These are phyloP conservation scores for Melanerpes aurifrons DNA, from an alignment of 2,113 vertebrate genomes.

Conservation along the genomic window DNA sequence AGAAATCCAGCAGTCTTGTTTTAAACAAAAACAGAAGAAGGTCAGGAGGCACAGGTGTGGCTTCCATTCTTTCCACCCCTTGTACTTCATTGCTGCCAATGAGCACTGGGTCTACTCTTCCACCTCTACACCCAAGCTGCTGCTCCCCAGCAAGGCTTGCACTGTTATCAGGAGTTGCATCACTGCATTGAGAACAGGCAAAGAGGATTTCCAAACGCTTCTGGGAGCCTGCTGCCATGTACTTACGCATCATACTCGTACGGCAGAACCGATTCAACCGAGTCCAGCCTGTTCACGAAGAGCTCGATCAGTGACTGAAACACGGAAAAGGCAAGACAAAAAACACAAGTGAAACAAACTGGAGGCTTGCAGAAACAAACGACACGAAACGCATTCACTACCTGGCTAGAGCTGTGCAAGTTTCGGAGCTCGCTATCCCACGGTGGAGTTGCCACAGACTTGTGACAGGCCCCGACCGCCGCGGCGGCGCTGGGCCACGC, in stretches of 20 bases:
- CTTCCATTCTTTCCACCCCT: not conserved
- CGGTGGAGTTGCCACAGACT: not conserved
- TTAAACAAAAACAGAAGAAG: accelerated
- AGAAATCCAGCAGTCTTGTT: not conserved
- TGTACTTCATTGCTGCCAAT: not conserved
- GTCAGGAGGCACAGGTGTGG: not conserved
- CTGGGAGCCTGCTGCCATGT: not conserved
- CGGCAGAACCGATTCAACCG: conserved; percentile 86
- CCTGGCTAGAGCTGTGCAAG: not conserved
- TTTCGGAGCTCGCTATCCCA: not conserved
- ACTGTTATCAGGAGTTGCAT: accelerated
- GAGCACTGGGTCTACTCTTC: not conserved
- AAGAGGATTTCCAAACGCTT: not conserved
- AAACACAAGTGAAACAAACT: not conserved
- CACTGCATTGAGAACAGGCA: not conserved
- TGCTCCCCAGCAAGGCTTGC: accelerated
- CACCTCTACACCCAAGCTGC: not conserved
- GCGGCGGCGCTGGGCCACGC: not conserved
- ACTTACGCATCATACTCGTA: conserved; percentile 93
- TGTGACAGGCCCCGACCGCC: not conserved
- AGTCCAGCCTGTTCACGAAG: conserved; percentile 91
- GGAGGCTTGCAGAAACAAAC: accelerated
- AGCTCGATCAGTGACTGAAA: conserved; percentile 83
- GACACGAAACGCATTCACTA: accelerated
- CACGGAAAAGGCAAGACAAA: not conserved